Conservation (phyloP, 2,113 vertebrate genomes). For the Tamias sibiricus region DNA sequence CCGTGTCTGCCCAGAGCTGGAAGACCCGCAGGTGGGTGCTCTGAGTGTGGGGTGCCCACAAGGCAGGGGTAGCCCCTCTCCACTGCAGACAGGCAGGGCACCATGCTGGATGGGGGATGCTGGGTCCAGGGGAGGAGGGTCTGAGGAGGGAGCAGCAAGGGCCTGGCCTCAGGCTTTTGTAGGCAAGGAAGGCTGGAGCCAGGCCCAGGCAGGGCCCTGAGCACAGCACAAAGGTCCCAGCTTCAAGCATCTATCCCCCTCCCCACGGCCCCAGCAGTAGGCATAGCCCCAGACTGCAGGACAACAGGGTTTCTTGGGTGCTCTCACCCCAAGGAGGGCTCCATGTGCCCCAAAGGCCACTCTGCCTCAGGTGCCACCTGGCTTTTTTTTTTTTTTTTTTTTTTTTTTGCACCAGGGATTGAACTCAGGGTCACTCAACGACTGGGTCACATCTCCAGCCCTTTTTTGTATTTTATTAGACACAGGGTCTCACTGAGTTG, state of each 20-base stretch:
- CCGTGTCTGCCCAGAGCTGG: background rate
- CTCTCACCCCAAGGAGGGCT: background rate
- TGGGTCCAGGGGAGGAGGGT: too few relatives aligned
- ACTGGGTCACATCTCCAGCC: too few relatives aligned
- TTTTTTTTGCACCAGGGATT: too few relatives aligned
- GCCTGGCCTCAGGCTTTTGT: background rate
- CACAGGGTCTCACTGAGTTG: too few relatives aligned
- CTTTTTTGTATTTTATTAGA: too few relatives aligned
- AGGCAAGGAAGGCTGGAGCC: background rate
- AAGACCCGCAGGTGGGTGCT: background rate
- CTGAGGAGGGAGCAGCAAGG: too few relatives aligned
- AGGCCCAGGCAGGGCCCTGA: too few relatives aligned
- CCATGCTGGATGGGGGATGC: too few relatives aligned
- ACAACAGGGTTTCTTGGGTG: rapidly evolving
- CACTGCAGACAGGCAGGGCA: background rate
- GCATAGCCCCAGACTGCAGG: background rate
- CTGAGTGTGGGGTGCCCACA: background rate
- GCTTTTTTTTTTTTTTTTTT: too few relatives aligned
- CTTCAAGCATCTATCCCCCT: too few relatives aligned
- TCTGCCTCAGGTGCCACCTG: background rate
- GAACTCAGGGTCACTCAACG: too few relatives aligned
- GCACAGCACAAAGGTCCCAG: background rate
- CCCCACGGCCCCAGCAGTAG: background rate
- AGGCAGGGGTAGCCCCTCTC: background rate
- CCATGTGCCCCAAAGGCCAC: too few relatives aligned